Percentiles rank a stretch among this genome's conserved stretches.
Evolutionary conservation across 1,140 invertebrate genomes (phyloP).

Genomic region (Penaeus japonicus): DNA sequence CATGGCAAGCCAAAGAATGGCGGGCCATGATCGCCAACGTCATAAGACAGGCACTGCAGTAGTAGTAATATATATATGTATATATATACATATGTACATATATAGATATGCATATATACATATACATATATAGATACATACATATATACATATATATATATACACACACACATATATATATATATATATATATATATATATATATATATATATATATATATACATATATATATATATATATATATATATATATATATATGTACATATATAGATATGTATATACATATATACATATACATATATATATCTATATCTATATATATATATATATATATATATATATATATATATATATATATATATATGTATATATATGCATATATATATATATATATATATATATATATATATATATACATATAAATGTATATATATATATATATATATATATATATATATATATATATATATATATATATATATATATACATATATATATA

Average conservation of each 20-base stretch:
- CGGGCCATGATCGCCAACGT: too few species aligned
- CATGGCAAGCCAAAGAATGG: too few species aligned
- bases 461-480: not conserved
- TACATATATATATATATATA: not conserved
- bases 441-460: not conserved
- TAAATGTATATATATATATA: not conserved
- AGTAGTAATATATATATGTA: too few species aligned
- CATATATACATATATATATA: too few species aligned
- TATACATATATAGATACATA: too few species aligned
- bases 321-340: constrained; percentile 13
- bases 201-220: not conserved
- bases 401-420: not conserved
- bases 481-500: not conserved
- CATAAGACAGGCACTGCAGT: too few species aligned
- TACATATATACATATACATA: not conserved
- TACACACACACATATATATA: too few species aligned
- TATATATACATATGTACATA: too few species aligned
- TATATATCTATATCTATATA: not conserved
- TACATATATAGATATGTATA: not conserved
- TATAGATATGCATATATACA: too few species aligned
- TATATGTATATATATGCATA: not conserved
- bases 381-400: not conserved
- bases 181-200: too few species aligned
- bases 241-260: not conserved
- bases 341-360: too few species aligned